phyloP scores from a whole-genome alignment of 1,140 invertebrate genomes.

The Oryzaephilus surinamensis region DNA sequence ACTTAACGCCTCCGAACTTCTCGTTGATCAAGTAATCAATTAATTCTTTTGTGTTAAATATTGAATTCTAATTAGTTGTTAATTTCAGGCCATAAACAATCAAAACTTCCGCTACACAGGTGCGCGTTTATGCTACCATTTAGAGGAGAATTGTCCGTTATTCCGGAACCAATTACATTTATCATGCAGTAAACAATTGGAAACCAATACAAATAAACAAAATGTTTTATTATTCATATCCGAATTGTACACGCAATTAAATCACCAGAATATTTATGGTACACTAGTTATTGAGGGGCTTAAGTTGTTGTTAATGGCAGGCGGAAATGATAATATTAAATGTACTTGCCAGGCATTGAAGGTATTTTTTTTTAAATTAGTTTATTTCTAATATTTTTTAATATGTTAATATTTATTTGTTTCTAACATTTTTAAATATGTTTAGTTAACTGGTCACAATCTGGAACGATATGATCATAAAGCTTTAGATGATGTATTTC shows the following conservation, averaged over 20 bases:
- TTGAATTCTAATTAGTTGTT: conserved; percentile 4
- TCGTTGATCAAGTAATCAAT: conserved; percentile 24
- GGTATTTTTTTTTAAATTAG: conserved; percentile 20
- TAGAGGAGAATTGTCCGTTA: conserved; percentile 25
- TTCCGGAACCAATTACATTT: conserved; percentile 27
- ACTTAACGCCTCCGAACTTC: conserved; percentile 17
- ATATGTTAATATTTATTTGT: neutral
- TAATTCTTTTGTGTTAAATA: neutral
- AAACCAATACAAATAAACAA: conserved; percentile 22
- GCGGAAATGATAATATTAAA: conserved; percentile 39
- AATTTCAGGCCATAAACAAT: conserved; percentile 24
- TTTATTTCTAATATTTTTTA: neutral
- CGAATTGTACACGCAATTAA: conserved; percentile 30
- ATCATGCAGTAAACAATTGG: conserved; percentile 25
- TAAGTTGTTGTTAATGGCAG: conserved; percentile 20
- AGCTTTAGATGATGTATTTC: conserved; percentile 27
- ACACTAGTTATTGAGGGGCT: conserved; percentile 23
- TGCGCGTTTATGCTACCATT: conserved; percentile 27
- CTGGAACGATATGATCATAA: conserved; percentile 26
- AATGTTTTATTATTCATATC: conserved; percentile 30
- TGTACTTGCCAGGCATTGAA: conserved; percentile 45
- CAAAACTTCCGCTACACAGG: conserved; percentile 31
- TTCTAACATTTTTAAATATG: conserved; percentile 10
- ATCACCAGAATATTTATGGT: conserved; percentile 27
- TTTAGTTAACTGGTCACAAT: conserved; percentile 26